These are phyloP conservation scores for Pica pica DNA, from an alignment of 2,113 vertebrate genomes.

Conservation along the genomic window DNA sequence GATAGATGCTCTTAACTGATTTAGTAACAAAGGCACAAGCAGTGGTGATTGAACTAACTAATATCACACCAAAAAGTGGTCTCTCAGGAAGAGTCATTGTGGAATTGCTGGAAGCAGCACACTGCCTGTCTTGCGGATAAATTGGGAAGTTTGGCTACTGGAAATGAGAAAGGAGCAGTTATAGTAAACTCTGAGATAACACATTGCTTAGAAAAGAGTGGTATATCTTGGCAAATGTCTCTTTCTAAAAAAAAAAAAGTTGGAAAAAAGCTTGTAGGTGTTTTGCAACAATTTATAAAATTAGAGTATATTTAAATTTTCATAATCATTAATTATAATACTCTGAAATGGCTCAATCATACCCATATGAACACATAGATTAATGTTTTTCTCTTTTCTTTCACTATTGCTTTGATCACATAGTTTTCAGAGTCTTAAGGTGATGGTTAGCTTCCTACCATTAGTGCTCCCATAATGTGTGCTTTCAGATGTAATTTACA, in stretches of 20 bases:
- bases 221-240: background rate
- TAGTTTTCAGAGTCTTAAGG: background rate
- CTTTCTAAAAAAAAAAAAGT: background rate
- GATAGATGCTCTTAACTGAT: background rate
- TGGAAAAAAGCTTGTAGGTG: background rate
- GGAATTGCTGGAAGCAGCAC: background rate
- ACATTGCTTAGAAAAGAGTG: background rate
- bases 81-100: background rate
- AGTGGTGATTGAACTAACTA: background rate
- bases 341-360: background rate
- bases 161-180: conserved; percentile 12
- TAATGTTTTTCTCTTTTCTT: background rate
- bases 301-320: background rate
- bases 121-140: conserved; percentile 1
- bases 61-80: background rate
- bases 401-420: background rate
- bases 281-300: background rate
- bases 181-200: conserved; percentile 1
- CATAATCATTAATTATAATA: background rate
- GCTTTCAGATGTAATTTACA: background rate
- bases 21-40: background rate
- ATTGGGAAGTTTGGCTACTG: background rate
- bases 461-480: background rate
- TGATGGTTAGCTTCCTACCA: background rate
- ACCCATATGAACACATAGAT: background rate